Conservation (phyloP, 2,113 vertebrate genomes). For the Otus sunia region DNA sequence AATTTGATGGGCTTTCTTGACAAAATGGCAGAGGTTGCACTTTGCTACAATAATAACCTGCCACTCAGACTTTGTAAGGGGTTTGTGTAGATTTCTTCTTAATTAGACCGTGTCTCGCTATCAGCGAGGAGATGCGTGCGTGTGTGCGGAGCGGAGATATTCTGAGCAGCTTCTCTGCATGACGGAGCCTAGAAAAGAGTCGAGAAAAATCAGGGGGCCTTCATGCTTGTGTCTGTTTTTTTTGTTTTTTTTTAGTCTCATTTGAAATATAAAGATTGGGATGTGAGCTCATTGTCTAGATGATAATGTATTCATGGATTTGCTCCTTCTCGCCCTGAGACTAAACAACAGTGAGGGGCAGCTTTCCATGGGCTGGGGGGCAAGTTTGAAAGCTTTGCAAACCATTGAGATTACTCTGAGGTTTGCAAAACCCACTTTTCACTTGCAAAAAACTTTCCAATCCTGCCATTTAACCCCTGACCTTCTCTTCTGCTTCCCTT, state of each 20-base stretch:
- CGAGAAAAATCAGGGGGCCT: not conserved
- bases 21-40: constrained; percentile 67
- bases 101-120: constrained; percentile 26
- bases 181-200: not conserved
- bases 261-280: not conserved
- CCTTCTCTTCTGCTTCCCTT: not conserved
- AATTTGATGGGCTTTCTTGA: constrained; percentile 74
- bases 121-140: not conserved
- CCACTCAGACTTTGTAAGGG: constrained; percentile 65
- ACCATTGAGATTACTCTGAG: not conserved
- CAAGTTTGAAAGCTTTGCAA: not conserved
- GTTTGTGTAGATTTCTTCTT: constrained; percentile 57
- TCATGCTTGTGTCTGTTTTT: not conserved
- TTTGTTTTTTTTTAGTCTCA: not conserved
- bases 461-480: constrained; percentile 28
- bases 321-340: not conserved
- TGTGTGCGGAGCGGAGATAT: not conserved
- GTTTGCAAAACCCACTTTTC: constrained; percentile 43
- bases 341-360: not conserved
- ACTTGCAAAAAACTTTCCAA: not conserved
- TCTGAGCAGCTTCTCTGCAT: not conserved
- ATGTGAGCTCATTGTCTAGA: not conserved
- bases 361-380: not conserved
- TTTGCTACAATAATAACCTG: constrained; percentile 65
- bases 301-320: constrained; percentile 58